Base-by-base conservation (phyloP, 2,888 invertebrate genomes). In the Hyposoter dolosus region DNA sequence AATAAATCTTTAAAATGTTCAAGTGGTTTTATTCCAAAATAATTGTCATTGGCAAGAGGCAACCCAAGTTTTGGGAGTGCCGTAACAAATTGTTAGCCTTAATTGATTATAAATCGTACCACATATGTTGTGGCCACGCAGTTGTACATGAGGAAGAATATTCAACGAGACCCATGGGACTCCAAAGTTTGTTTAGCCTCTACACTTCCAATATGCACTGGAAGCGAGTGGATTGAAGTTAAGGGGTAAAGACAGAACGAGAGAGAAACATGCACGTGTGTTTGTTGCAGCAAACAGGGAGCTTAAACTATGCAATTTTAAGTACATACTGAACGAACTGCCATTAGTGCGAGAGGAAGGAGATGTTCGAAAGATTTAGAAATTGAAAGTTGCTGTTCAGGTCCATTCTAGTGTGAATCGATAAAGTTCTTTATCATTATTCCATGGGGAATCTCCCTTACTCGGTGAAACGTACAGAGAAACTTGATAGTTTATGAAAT, bases 71-170 rank as follows among this genome's bases (percentile, higher is more conserved):
- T 32, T 72, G 23, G n/a, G 47, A 60, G 19, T 28, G 10, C 53
- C 32, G 10, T 28, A 43, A 28, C 28, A 12, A 66, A 23, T 53
- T 43, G 43, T 74, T 53, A 68, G 35, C 17, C 71, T 71, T 76
- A 75, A 79, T 79, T 43, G 56, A 85, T 82, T 74, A 83, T 85
- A 66, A 63, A 82, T 47, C 12, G 75, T 40, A 7, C 17, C 28
- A 71, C 35, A 71, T 65, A 74, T 79, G 60, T 75, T 63, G 17
- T 32, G n/a, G 17, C 5, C 65, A 19, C 60, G 74, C 23, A 79
- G 69, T 75, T 68, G 35, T 19, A 50, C 23, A 23, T 53, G 23
- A 56, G 9, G 50, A 53, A 35, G 23, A 71, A 76, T 32, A 82
- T 63, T 65, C 45, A 60, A 79, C 63, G 79, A 82, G 69, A 35